phyloP scores from a whole-genome alignment of 2,113 vertebrate species.

The Corythaixoides concolor region DNA sequence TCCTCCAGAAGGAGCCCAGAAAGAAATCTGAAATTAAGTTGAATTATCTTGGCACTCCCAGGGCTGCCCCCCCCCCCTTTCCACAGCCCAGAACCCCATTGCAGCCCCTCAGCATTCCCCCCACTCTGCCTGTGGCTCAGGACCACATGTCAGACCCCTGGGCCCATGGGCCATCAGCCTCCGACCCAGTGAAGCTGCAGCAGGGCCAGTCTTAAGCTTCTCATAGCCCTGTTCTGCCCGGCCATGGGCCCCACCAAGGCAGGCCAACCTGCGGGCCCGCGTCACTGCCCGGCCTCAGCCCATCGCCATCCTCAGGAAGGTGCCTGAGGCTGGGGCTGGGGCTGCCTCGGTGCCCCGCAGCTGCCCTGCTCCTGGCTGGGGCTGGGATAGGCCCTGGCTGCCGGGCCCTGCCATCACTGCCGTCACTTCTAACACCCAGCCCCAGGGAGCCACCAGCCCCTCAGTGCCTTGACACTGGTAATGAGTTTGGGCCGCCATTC shows the following conservation, averaged over 20 bases:
- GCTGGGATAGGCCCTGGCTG: no score
- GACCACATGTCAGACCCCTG: no score
- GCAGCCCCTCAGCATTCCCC: no score
- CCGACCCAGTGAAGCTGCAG: not conserved
- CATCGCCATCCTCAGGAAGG: not conserved
- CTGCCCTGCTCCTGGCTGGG: not conserved
- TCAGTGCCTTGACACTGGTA: not conserved
- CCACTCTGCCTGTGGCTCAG: no score
- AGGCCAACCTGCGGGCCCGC: accelerated
- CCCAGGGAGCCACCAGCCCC: not conserved
- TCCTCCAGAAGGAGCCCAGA: not conserved
- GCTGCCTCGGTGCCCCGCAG: accelerated
- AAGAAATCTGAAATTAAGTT: not conserved
- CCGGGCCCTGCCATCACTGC: no score
- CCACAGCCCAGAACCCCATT: not conserved
- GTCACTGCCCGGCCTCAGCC: no score
- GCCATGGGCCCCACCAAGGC: accelerated
- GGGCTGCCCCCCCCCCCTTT: not conserved
- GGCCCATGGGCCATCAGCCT: not conserved
- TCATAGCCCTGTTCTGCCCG: not conserved
- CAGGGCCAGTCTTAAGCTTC: no score
- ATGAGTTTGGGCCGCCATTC: not conserved
- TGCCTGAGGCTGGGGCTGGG: accelerated
- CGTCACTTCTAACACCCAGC: accelerated
- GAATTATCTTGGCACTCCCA: not conserved